These are phyloP conservation scores for Epinephelus fuscoguttatus DNA, from an alignment of 2,113 vertebrate species.

Conservation along the genomic window DNA sequence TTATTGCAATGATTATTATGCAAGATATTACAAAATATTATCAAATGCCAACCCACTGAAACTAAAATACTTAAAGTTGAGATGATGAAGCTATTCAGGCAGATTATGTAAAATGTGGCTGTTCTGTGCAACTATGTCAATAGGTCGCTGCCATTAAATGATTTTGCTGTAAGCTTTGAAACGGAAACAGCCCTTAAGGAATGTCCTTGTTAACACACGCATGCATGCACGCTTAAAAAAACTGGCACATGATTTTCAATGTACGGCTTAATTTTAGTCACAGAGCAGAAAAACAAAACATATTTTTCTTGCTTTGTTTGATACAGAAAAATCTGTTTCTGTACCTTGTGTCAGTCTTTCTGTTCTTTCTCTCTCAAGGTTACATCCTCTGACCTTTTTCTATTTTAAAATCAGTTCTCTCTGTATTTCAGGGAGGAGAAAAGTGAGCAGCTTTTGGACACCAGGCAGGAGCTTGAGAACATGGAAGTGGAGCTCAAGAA, in stretches of 20 bases:
- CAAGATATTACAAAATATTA: background rate
- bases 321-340: background rate
- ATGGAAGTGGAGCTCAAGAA: conserved; percentile 93
- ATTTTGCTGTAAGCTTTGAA: conserved; percentile 32
- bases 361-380: background rate
- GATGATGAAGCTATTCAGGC: background rate
- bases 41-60: background rate
- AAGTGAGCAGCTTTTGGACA: conserved; percentile 96
- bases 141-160: conserved; percentile 19
- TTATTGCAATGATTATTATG: background rate
- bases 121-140: conserved; percentile 13
- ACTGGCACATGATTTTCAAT: background rate
- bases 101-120: background rate
- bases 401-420: background rate
- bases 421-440: conserved; percentile 92
- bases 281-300: background rate
- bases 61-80: background rate
- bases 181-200: conserved; percentile 45
- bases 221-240: background rate
- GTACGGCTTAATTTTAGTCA: background rate
- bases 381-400: background rate
- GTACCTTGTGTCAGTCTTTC: background rate
- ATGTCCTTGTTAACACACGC: conserved; percentile 13
- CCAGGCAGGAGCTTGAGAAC: conserved; percentile 95
- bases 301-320: background rate